Evolutionary conservation across 2,888 invertebrate species (phyloP).

Genomic region (Phasia obesa): DNA sequence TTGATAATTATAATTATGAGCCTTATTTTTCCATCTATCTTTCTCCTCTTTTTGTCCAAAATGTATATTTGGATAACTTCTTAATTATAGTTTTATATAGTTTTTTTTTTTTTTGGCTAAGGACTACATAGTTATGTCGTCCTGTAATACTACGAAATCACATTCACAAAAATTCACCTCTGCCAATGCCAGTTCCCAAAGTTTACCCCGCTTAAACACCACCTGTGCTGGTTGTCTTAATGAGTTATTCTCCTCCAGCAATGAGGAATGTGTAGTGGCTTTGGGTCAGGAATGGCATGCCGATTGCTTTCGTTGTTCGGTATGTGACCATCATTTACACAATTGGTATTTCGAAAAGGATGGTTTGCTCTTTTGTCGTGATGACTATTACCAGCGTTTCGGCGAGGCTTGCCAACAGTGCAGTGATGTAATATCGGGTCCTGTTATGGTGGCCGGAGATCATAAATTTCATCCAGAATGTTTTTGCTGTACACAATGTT

Average conservation of each 20-base stretch:
- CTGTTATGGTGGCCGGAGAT: slow-evolving; percentile 97
- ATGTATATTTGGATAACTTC: slow-evolving; percentile 17
- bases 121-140: slow-evolving; percentile 49
- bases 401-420: slow-evolving; percentile 96
- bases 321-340: slow-evolving; percentile 91
- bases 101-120: slow-evolving; percentile 38
- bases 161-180: slow-evolving; percentile 51
- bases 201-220: slow-evolving; percentile 57
- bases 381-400: slow-evolving; percentile 93
- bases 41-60: background rate
- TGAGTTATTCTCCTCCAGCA: slow-evolving; percentile 82
- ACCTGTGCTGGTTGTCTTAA: slow-evolving; percentile 78
- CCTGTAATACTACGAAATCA: slow-evolving; percentile 39
- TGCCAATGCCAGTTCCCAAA: slow-evolving; percentile 51
- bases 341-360: slow-evolving; percentile 97
- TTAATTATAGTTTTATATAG: slow-evolving; percentile 49
- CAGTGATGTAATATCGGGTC: slow-evolving; percentile 86
- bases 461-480: slow-evolving; percentile 98
- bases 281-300: slow-evolving; percentile 93
- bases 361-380: slow-evolving; percentile 93
- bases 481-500: slow-evolving; percentile 93
- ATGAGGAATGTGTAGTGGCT: slow-evolving; percentile 89
- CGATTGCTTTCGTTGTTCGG: slow-evolving; percentile 96
- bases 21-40: slow-evolving; percentile 8
- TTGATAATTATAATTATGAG: slow-evolving; percentile 27